These are phyloP conservation scores for Odontothrips loti DNA, from an alignment of 2,888 invertebrate species.

Conservation along the genomic window DNA sequence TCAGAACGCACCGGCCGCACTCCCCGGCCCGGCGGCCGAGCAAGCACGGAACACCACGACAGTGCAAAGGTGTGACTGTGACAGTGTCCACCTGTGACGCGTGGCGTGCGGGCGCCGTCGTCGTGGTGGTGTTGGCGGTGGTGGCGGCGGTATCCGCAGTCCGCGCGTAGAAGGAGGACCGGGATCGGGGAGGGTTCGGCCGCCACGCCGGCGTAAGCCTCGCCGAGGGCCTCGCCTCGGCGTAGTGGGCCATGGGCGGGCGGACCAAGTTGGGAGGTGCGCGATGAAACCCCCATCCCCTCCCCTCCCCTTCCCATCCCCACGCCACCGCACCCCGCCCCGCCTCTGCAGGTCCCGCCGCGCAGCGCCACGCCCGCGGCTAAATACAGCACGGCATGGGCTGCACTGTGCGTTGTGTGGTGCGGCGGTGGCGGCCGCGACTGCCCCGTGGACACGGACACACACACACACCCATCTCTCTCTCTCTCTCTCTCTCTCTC, in stretches of 20 bases:
- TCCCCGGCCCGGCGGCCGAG: too few relatives aligned
- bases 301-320: not conserved
- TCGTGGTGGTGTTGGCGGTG: too few relatives aligned
- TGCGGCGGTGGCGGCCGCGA: not conserved
- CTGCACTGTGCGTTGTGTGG: not conserved
- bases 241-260: slow-evolving; percentile 6
- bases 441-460: not conserved
- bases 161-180: too few relatives aligned
- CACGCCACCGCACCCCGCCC: not conserved
- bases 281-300: not conserved
- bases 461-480: not conserved
- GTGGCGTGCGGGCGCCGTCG: too few relatives aligned
- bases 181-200: not conserved
- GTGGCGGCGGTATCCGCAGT: too few relatives aligned
- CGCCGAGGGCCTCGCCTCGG: not conserved
- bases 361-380: not conserved
- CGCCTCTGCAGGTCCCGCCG: not conserved
- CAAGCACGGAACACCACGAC: too few relatives aligned
- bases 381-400: slow-evolving; percentile 22
- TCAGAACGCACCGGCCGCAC: too few relatives aligned
- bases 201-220: not conserved
- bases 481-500: too few relatives aligned
- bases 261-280: slow-evolving; percentile 22
- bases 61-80: too few relatives aligned
- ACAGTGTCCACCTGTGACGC: too few relatives aligned